Conservation (phyloP, 2,797 vertebrate genomes). For the Poecilia picta region DNA sequence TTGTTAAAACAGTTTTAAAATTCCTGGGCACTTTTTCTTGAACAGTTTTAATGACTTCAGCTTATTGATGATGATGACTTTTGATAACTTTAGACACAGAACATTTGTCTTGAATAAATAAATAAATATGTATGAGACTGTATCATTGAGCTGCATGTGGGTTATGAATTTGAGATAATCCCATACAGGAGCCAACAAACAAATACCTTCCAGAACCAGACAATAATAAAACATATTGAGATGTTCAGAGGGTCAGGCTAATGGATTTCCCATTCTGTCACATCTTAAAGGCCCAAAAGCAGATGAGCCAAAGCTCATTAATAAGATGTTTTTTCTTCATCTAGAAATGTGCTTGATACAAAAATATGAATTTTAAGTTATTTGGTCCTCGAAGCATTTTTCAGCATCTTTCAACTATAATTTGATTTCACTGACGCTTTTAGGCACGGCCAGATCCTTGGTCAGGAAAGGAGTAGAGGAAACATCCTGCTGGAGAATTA, state of each 20-base stretch:
- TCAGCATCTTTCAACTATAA: constrained; percentile 50
- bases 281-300: constrained; percentile 67
- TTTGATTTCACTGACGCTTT: constrained; percentile 63
- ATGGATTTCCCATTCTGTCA: constrained; percentile 87
- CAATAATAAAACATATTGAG: constrained; percentile 52
- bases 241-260: constrained; percentile 54
- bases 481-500: constrained; percentile 52
- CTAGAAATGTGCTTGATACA: constrained; percentile 73
- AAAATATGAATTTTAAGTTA: constrained; percentile 84
- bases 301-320: constrained; percentile 81
- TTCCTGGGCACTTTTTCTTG: constrained; percentile 36
- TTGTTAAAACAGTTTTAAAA: constrained; percentile 26
- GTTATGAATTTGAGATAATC: neutral
- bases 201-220: constrained; percentile 33
- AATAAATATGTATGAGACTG: neutral
- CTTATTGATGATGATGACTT: too few species aligned
- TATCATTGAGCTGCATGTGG: neutral
- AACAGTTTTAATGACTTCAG: constrained; percentile 42
- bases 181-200: constrained; percentile 6
- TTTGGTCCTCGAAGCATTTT: constrained; percentile 50
- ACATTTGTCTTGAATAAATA: neutral
- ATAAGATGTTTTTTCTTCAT: constrained; percentile 68
- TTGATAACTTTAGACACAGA: neutral
- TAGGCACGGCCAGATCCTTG: constrained; percentile 44
- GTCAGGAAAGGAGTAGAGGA: constrained; percentile 51